Percentiles rank a stretch among this genome's conserved stretches.
Evolutionary conservation across 2,113 vertebrate species (phyloP).

Genomic region (Quiscalus mexicanus): DNA sequence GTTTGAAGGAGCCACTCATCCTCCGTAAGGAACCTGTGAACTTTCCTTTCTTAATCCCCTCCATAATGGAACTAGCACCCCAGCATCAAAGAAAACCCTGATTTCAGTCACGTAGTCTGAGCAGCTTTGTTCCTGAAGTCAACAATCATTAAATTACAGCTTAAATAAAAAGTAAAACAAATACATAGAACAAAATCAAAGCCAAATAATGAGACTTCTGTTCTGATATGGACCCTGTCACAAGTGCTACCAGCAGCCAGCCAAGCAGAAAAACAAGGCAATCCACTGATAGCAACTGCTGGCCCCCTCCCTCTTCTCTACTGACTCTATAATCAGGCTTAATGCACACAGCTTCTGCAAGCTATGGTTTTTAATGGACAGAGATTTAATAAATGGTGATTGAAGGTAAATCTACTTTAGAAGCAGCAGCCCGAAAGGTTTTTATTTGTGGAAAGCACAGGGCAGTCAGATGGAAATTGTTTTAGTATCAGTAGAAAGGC

Average conservation of each 20-base stretch:
- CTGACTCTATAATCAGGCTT: conserved; percentile 91
- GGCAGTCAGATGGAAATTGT: conserved; percentile 67
- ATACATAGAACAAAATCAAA: not conserved
- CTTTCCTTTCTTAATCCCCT: conserved; percentile 61
- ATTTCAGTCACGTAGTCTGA: not conserved
- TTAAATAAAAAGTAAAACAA: not conserved
- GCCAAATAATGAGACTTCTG: not conserved
- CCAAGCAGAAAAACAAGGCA: conserved; percentile 78
- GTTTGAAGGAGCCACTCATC: conserved; percentile 85
- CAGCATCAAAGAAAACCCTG: conserved; percentile 32
- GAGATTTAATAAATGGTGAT: conserved; percentile 99
- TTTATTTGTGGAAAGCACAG: conserved; percentile 73
- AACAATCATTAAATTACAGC: not conserved
- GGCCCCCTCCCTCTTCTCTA: conserved; percentile 67
- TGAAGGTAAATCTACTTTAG: conserved; percentile 97
- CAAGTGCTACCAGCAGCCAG: conserved; percentile 53
- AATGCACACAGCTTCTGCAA: conserved; percentile 87
- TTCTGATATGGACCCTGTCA: not conserved
- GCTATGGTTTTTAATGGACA: conserved; percentile 87
- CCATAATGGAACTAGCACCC: conserved; percentile 53
- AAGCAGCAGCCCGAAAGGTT: conserved; percentile 79
- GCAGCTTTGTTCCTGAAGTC: not conserved
- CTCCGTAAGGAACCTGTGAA: conserved; percentile 70
- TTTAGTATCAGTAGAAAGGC: conserved; percentile 53
- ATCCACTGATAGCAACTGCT: conserved; percentile 73